Evolutionary conservation across 2,113 vertebrate species (phyloP).

Genomic region (Theristicus caerulescens): DNA sequence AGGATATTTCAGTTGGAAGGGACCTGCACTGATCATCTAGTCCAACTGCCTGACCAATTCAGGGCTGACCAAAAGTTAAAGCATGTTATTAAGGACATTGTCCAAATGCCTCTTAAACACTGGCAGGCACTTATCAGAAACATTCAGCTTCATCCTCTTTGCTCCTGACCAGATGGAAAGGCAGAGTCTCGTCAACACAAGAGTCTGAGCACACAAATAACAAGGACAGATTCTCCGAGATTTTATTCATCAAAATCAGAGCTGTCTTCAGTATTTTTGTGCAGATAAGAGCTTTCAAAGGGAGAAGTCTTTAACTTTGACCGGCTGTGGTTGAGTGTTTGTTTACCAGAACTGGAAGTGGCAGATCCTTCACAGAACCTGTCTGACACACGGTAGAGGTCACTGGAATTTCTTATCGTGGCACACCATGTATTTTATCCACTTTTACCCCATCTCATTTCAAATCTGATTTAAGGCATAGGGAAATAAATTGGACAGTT

Average conservation of each 20-base stretch:
- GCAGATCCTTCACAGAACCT: neutral
- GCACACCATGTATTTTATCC: neutral
- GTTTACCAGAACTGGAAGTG: neutral
- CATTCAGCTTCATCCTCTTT: neutral
- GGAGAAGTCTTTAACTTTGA: neutral
- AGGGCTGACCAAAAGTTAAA: neutral
- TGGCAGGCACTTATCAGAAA: neutral
- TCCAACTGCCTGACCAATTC: neutral
- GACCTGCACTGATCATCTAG: neutral
- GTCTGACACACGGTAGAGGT: neutral
- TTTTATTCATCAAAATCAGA: neutral
- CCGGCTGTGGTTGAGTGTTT: neutral
- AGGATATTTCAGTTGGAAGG: neutral
- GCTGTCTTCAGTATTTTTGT: neutral
- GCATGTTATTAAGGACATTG: neutral
- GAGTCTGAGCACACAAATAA: neutral
- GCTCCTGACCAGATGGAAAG: neutral
- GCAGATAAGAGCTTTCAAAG: neutral
- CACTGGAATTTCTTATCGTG: neutral
- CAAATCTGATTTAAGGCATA: neutral
- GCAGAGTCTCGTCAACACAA: neutral
- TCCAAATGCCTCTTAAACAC: neutral
- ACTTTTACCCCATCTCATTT: neutral
- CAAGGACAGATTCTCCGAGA: neutral
- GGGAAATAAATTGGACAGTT: neutral